Conservation (phyloP, 2,113 vertebrate species). For the Peromyscus maniculatus region DNA sequence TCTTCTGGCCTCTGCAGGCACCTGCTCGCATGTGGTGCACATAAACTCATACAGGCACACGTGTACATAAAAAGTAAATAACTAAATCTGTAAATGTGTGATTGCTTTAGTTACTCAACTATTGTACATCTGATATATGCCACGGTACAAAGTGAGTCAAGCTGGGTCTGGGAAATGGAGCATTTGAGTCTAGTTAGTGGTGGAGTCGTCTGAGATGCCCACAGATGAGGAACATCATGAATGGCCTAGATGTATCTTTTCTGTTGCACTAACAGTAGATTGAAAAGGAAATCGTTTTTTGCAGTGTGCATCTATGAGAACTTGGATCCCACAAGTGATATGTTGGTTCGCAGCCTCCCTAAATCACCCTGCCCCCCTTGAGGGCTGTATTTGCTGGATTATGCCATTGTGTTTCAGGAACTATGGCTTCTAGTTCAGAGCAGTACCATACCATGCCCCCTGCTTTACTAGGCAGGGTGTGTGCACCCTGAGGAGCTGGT, state of each 20-base stretch:
- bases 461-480: background rate
- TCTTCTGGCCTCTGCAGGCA: background rate
- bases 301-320: background rate
- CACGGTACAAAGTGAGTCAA: background rate
- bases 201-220: background rate
- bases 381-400: too few relatives aligned
- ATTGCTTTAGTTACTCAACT: background rate
- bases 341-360: background rate
- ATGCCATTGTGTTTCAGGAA: background rate
- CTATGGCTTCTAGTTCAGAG: background rate
- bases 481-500: accelerated
- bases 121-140: background rate
- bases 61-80: background rate
- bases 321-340: background rate
- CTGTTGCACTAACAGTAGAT: background rate
- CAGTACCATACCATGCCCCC: accelerated
- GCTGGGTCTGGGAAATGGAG: background rate
- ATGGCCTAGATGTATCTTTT: background rate
- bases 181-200: background rate
- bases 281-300: background rate
- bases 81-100: background rate
- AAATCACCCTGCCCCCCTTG: background rate
- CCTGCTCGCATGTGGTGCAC: background rate
- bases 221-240: accelerated
- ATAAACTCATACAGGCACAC: background rate